Evolutionary conservation across 2,797 vertebrate species (phyloP).

Genomic region (Salarias fasciatus): DNA sequence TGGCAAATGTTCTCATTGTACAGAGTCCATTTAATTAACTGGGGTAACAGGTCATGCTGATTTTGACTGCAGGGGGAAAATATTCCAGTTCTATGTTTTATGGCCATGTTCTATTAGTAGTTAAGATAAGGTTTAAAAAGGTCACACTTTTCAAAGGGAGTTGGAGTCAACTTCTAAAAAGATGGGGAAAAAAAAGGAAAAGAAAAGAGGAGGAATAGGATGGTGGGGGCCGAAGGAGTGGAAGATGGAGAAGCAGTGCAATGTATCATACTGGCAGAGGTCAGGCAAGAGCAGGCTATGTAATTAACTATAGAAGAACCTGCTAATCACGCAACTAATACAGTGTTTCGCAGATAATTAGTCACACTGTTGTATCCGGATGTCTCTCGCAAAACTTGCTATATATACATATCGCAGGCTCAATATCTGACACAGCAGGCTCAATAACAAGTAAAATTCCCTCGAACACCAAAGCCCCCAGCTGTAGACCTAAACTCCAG

Average conservation of each 20-base stretch:
- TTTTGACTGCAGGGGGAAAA: conserved; percentile 42
- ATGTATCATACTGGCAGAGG: conserved; percentile 80
- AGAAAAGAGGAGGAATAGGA: conserved; percentile 7
- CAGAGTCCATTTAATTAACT: conserved; percentile 56
- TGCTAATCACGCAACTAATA: conserved; percentile 83
- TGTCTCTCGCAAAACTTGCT: conserved; percentile 26
- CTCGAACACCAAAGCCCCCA: too few species aligned
- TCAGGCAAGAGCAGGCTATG: conserved; percentile 73
- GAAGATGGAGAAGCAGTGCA: conserved; percentile 61
- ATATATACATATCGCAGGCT: conserved; percentile 4
- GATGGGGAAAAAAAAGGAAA: conserved; percentile 5
- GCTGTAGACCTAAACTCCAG: too few species aligned
- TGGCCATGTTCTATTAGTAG: conserved; percentile 48
- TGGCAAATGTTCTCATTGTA: conserved; percentile 10
- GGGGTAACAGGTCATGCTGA: conserved; percentile 46
- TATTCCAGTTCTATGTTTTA: conserved; percentile 44
- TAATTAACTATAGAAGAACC: conserved; percentile 83
- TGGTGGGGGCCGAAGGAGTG: conserved; percentile 26
- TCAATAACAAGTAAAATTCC: too few species aligned
- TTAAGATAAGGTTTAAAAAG: conserved; percentile 59
- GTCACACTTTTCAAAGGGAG: conserved; percentile 53
- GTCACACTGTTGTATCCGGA: conserved; percentile 68
- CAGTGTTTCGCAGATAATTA: conserved; percentile 81
- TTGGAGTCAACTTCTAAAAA: conserved; percentile 64
- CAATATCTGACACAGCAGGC: too few species aligned